Evolutionary conservation across 2,113 vertebrate species (phyloP).

Genomic region (Cyphomyrus plagiostoma): DNA sequence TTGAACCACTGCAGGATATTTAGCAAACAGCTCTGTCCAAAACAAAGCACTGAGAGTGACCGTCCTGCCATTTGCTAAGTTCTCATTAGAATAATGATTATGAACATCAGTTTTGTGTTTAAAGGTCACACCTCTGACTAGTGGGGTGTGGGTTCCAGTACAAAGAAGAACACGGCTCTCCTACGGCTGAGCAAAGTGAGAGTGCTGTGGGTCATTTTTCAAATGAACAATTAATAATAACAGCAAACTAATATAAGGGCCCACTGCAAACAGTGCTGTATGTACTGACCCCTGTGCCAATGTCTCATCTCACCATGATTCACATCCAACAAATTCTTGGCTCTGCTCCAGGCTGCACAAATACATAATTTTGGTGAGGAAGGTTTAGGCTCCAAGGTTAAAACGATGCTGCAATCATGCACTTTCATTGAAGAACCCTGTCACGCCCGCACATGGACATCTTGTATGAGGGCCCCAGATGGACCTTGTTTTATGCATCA

Average conservation of each 20-base stretch:
- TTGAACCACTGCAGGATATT: not conserved
- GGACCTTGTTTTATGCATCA: not conserved
- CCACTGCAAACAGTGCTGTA: not conserved
- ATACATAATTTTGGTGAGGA: not conserved
- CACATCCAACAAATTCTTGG: not conserved
- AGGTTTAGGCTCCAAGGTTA: not conserved
- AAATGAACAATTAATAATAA: slow-evolving; percentile 8
- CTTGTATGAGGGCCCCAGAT: not conserved
- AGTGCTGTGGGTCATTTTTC: not conserved
- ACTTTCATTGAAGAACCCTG: not conserved
- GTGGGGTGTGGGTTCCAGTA: not conserved
- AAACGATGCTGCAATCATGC: not conserved
- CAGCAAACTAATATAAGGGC: not conserved
- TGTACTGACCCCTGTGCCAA: not conserved
- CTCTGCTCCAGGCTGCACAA: not conserved
- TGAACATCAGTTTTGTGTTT: not conserved
- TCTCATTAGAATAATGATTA: not conserved
- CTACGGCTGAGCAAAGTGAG: not conserved
- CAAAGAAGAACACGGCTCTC: not conserved
- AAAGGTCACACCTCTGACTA: not conserved
- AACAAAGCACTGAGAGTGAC: not conserved
- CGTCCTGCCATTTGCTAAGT: not conserved
- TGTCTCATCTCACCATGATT: not conserved
- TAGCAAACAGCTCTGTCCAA: not conserved
- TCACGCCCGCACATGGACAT: not conserved